Evolutionary conservation across 2,113 vertebrate species (phyloP).

Genomic region (Ploceus nigricollis): DNA sequence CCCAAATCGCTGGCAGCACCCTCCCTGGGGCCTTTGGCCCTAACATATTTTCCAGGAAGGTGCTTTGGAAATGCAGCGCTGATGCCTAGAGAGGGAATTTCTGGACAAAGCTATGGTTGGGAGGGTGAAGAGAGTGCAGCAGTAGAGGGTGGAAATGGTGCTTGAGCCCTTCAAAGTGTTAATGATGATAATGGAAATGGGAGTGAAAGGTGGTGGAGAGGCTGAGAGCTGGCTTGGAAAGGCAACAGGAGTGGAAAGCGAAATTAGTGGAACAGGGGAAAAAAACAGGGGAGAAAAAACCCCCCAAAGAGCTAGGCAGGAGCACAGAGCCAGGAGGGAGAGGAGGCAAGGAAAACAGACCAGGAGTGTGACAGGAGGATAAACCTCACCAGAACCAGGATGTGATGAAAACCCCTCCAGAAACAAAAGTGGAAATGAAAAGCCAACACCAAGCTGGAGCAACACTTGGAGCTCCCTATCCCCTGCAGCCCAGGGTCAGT

Average conservation of each 20-base stretch:
- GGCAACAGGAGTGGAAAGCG: neutral
- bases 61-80: fast-evolving
- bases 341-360: neutral
- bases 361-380: neutral
- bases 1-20: neutral
- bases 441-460: neutral
- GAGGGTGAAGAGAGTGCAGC: neutral
- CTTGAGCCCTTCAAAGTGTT: neutral
- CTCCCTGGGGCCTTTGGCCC: neutral
- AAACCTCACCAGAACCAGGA: neutral
- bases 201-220: neutral
- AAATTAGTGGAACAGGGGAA: neutral
- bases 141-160: neutral
- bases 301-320: neutral
- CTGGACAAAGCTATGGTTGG: neutral
- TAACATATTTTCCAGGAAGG: neutral
- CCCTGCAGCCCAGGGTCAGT: fast-evolving
- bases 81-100: neutral
- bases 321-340: neutral
- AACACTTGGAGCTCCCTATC: fast-evolving
- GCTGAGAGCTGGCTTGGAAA: neutral
- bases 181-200: neutral
- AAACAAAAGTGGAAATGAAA: neutral
- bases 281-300: fast-evolving
- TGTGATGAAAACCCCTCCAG: neutral